Percentiles rank a stretch among this genome's conserved stretches.
Conservation (phyloP, 1,140 invertebrate species). For the Elysia chlorotica region DNA sequence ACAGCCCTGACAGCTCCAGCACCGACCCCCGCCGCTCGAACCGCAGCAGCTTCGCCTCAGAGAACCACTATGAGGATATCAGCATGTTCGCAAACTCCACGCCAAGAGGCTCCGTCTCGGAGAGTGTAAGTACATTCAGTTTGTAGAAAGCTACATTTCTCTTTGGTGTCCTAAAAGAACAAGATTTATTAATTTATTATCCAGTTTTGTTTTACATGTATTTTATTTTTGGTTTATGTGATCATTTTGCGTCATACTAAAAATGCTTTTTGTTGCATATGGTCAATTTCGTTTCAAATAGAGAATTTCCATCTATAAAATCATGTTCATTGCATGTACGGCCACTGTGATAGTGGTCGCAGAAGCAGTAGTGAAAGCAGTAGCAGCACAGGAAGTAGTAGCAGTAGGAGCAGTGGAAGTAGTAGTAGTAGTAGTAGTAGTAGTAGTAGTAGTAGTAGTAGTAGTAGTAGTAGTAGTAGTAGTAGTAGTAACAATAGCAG, state of each 20-base stretch:
- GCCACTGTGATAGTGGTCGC: too few relatives aligned
- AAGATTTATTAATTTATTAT: not conserved
- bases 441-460: too few relatives aligned
- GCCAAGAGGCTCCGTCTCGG: slow-evolving; percentile 23
- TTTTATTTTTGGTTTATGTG: not conserved
- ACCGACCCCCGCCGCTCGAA: slow-evolving; percentile 18
- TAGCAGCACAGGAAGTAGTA: too few relatives aligned
- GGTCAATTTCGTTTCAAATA: not conserved
- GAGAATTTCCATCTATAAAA: not conserved
- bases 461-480: too few relatives aligned
- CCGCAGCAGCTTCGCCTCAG: slow-evolving; percentile 31
- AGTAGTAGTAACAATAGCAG: too few relatives aligned
- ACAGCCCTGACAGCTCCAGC: slow-evolving; percentile 18
- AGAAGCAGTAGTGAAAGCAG: too few relatives aligned
- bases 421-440: too few relatives aligned
- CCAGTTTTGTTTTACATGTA: not conserved
- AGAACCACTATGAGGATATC: slow-evolving; percentile 36
- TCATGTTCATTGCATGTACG: too few relatives aligned
- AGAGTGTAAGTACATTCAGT: slow-evolving; percentile 4
- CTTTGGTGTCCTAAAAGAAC: not conserved
- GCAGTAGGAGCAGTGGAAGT: too few relatives aligned
- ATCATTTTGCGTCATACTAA: not conserved
- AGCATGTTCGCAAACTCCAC: slow-evolving; percentile 27
- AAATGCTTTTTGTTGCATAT: not conserved
- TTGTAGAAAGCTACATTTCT: not conserved